phyloP scores from a whole-genome alignment of 1,140 invertebrate genomes.

The Nephotettix cincticeps region DNA sequence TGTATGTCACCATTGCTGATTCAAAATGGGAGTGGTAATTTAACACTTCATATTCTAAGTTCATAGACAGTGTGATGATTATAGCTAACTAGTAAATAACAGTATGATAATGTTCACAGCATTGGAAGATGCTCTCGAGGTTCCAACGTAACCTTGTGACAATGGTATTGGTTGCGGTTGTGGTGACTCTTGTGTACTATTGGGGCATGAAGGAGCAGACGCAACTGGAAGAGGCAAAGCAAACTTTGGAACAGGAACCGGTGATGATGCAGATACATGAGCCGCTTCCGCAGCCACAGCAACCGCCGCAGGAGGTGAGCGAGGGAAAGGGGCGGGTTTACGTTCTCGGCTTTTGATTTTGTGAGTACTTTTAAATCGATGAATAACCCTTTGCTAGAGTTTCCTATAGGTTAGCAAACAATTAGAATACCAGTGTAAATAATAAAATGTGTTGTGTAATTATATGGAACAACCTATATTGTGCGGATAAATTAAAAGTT shows the following conservation, averaged over 20 bases:
- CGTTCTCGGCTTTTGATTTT: background rate
- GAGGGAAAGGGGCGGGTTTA: background rate
- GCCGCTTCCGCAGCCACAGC: background rate
- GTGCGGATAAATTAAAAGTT: no score
- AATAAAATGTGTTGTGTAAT: no score
- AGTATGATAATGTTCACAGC: conserved; percentile 58
- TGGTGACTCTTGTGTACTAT: conserved; percentile 56
- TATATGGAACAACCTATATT: no score
- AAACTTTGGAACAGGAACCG: background rate
- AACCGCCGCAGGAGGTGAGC: background rate
- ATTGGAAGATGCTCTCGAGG: conserved; percentile 82
- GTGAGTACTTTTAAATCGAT: no score
- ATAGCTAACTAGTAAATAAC: background rate
- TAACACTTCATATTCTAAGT: no score
- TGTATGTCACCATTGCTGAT: no score
- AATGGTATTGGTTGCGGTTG: conserved; percentile 55
- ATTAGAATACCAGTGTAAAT: no score
- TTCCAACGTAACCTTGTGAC: conserved; percentile 73
- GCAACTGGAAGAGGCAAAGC: background rate
- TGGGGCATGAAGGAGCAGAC: conserved; percentile 17
- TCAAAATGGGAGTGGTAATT: no score
- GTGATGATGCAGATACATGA: conserved; percentile 4
- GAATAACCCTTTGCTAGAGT: no score
- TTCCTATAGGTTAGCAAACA: no score
- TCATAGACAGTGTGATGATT: no score